Conservation (phyloP, 2,113 vertebrate species). For the Tragelaphus buxtoni region DNA sequence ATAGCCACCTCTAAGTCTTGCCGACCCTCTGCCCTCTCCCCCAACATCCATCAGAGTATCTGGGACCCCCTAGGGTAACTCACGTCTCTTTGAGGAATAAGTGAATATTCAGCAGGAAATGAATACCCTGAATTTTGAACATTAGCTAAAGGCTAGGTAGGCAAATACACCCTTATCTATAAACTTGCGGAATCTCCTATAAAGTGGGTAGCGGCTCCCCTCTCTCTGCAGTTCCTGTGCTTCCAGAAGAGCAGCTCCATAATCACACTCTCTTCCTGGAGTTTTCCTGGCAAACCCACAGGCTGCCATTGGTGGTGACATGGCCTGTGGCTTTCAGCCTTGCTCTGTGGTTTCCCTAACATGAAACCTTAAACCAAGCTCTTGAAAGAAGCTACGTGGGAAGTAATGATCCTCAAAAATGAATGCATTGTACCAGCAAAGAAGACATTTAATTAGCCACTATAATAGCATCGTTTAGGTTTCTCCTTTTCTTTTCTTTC, state of each 20-base stretch:
- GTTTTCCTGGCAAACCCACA: neutral
- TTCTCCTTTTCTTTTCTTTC: constrained; percentile 47
- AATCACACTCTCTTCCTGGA: neutral
- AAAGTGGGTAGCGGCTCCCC: neutral
- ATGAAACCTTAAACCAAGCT: constrained; percentile 67
- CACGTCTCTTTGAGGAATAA: neutral
- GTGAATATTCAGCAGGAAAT: constrained; percentile 4
- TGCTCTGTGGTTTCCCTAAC: constrained; percentile 43
- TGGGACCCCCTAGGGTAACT: neutral
- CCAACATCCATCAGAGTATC: neutral
- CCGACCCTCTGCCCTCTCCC: no score
- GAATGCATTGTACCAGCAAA: constrained; percentile 70
- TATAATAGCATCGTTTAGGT: constrained; percentile 68
- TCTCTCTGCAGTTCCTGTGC: neutral
- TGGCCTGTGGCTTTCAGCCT: constrained; percentile 38
- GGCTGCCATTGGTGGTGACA: neutral
- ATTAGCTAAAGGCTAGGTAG: neutral
- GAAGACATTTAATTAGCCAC: constrained; percentile 78
- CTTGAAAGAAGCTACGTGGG: constrained; percentile 59
- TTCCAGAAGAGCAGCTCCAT: neutral
- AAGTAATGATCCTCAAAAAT: constrained; percentile 79
- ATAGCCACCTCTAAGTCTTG: neutral
- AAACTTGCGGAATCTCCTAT: neutral
- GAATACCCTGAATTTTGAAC: neutral
- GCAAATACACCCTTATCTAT: neutral